Evolutionary conservation across 2,113 vertebrate species (phyloP), one percentile per base, ranked within the genome.

Genomic region (Pelusios castaneus): DNA sequence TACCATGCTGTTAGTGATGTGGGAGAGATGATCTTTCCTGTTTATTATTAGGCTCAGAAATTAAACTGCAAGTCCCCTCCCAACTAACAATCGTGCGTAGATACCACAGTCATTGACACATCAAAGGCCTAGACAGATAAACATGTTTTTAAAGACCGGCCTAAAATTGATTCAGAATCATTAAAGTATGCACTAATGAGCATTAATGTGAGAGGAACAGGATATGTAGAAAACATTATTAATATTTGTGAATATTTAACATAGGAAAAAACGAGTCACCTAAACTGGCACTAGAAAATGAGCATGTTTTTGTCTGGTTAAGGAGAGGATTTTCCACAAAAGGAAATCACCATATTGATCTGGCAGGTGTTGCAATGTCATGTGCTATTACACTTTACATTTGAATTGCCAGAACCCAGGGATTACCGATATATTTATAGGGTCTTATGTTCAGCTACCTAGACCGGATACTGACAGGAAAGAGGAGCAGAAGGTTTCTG

Each of bases 201-300:
- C 0, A 90, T 58, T 91, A 92, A 83, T 0, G 1, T 5, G 56
- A 92, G 56, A 85, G 51, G 89, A 83, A 94, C 24, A 10, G 76
- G 8, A 87, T 45, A 34, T 1, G 34, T 54, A 92, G 75, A 94
- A 91, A 84, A 52, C 27, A 90, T 11, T 84, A 56, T 43, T 73
- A 84, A 11, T 58, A 67, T 29, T 86, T 52, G 8, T 6, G 52
- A 51, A 47, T 49, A 60, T 85, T 73, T 85, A 47, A 51, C 31
- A 38, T n/a, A 87, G 51, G n/a, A 91, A 96, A 94, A 67, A 58
- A 34, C 56, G 80, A 75, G 75, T 88, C 91, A 92, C 76, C 43
- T 88, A 76, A 54, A 88, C 51, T 24, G 56, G 87, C n/a, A 86
- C 6, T 87, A 67, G 47, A 80, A 45, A 29, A 89, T 29, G 55